Evolutionary conservation across 2,113 vertebrate genomes (phyloP).

Genomic region (Bubo scandiacus): DNA sequence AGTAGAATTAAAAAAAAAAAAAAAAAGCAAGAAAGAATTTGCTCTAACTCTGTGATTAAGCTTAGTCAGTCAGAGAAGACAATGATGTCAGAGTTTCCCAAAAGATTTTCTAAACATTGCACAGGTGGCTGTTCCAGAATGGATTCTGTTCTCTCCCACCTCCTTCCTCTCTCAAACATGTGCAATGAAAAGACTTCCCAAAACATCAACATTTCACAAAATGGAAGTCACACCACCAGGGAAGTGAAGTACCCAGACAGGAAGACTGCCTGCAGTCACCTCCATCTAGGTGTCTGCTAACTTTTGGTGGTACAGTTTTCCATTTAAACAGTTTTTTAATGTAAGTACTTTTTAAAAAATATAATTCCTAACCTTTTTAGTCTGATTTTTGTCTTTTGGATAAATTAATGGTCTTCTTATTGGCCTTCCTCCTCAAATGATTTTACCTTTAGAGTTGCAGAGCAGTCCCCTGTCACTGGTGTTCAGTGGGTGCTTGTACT

Average conservation of each 20-base stretch:
- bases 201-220: not conserved
- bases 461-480: not conserved
- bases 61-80: not conserved
- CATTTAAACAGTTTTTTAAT: not conserved
- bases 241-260: not conserved
- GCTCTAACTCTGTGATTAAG: not conserved
- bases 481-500: not conserved
- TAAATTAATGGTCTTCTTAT: not conserved
- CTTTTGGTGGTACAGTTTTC: not conserved
- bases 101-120: not conserved
- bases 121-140: not conserved
- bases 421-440: not conserved
- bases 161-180: not conserved
- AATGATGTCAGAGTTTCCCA: not conserved
- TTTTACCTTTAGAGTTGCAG: not conserved
- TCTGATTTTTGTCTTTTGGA: not conserved
- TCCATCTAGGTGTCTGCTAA: not conserved
- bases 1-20: not conserved
- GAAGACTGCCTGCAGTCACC: not conserved
- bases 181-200: not conserved
- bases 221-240: not conserved
- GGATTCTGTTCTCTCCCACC: not conserved
- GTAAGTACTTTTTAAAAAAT: not conserved
- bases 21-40: not conserved
- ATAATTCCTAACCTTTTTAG: not conserved